These are phyloP conservation scores for Corythornis vintsioides DNA, from an alignment of 2,113 vertebrate species.

Conservation along the genomic window DNA sequence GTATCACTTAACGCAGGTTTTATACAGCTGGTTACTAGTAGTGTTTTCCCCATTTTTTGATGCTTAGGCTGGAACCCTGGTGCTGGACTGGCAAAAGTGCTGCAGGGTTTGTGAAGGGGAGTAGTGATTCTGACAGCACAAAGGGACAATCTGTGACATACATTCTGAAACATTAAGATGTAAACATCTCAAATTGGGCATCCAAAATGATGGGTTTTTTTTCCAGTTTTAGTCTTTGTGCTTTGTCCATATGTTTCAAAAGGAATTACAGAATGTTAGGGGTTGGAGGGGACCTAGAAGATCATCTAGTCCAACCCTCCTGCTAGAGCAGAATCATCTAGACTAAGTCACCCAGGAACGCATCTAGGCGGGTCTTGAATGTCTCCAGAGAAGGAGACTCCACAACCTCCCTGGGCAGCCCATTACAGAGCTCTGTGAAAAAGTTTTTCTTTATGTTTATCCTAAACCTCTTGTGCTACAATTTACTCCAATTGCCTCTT, in stretches of 20 bases:
- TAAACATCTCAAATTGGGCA: background rate
- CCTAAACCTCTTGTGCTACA: no score
- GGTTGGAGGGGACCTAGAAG: no score
- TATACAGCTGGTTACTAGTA: background rate
- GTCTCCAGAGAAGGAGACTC: no score
- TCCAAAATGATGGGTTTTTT: background rate
- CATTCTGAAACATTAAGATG: background rate
- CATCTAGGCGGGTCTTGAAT: no score
- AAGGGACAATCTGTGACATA: background rate
- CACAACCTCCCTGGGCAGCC: no score
- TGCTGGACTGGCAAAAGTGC: background rate
- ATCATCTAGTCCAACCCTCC: no score
- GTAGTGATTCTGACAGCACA: background rate
- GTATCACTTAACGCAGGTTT: background rate
- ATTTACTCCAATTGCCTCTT: no score
- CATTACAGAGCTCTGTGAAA: no score
- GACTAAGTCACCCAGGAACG: no score
- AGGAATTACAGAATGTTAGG: background rate
- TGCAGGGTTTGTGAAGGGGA: background rate
- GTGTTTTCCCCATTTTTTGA: background rate
- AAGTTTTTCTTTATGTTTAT: no score
- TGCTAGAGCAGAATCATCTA: no score
- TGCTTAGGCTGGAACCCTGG: background rate
- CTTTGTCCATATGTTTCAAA: background rate
- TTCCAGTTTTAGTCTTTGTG: background rate